Conservation (phyloP, 2,888 invertebrate species). For the Drosophila limbata region DNA sequence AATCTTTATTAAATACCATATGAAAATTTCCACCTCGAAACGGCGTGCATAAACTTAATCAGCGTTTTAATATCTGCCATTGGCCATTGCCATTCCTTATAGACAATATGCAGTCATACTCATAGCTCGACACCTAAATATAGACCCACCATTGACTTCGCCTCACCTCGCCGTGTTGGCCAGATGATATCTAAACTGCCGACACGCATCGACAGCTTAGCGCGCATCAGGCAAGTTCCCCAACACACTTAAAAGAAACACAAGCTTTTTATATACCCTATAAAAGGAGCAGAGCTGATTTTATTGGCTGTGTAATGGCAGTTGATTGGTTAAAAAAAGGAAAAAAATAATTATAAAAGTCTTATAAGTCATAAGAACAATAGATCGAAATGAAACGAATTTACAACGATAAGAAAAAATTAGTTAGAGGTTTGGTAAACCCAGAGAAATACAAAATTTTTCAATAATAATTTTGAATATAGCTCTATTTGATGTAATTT, state of each 20-base stretch:
- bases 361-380: too few species aligned
- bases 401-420: too few species aligned
- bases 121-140: constrained; percentile 17
- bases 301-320: background rate
- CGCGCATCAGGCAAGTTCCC: constrained; percentile 25
- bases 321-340: background rate
- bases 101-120: constrained; percentile 31
- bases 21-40: constrained; percentile 18
- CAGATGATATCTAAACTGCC: constrained; percentile 57
- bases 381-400: too few species aligned
- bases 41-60: constrained; percentile 66
- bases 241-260: background rate
- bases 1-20: constrained; percentile 47
- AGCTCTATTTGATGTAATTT: too few species aligned
- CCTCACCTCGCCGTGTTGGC: constrained; percentile 1
- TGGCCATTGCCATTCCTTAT: constrained; percentile 38
- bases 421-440: too few species aligned
- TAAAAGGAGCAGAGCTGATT: background rate
- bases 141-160: constrained; percentile 8
- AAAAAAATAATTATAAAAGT: too few species aligned
- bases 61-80: constrained; percentile 53
- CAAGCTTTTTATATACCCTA: constrained; percentile 13
- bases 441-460: too few species aligned
- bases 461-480: too few species aligned
- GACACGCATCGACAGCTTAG: constrained; percentile 51